Base-by-base conservation (phyloP, 2,797 vertebrate genomes). In the Denticeps clupeoides region DNA sequence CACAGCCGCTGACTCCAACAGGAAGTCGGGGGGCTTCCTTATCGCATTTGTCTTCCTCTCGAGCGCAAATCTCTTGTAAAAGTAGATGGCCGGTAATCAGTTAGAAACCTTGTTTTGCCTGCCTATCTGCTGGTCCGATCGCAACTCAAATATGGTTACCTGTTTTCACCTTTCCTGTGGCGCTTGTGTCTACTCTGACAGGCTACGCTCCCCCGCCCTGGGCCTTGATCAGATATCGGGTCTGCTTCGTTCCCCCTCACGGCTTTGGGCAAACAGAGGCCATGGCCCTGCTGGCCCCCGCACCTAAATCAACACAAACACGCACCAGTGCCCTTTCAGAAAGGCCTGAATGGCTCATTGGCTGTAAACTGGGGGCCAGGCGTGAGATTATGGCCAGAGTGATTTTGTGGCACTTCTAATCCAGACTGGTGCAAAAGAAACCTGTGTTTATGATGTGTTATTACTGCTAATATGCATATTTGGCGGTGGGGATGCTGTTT, bases 141-240 rank as follows among this genome's bases (percentile, higher is more conserved):
- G 11, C 69, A 73, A 63, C 63, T 63, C 69, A 76, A 59, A 47
- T 68, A 74, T 75, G 65, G 55, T 64, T 55, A 68, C 77, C 75
- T 82, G 74, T 85, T 86, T 85, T 80, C 67, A 68, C 71, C 69
- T 58, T 58, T 66, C 75, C 75, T 66, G 75, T 71, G 2, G 69
- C 73, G 77, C 77, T 69, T 71, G 27, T 55, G 61, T 35, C 22
- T 52, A 35, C 50, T 28, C 61, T 69, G 52, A 47, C 55, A 27
- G 24, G 46, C 37, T 11, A 16, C 38, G 35, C 18, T 21, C 8
- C 35, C 8, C 32, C 32, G 32, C 2, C 24, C 24, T 7, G 60
- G 52, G 28, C 56, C 65, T 60, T 67, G 49, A 71, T 79, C 53
- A 62, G 58, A 61, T 73, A 74, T 69, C 60, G 31, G 26, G 43